These are phyloP conservation scores for Sisor rabdophorus DNA, from an alignment of 2,113 vertebrate species.

Conservation along the genomic window DNA sequence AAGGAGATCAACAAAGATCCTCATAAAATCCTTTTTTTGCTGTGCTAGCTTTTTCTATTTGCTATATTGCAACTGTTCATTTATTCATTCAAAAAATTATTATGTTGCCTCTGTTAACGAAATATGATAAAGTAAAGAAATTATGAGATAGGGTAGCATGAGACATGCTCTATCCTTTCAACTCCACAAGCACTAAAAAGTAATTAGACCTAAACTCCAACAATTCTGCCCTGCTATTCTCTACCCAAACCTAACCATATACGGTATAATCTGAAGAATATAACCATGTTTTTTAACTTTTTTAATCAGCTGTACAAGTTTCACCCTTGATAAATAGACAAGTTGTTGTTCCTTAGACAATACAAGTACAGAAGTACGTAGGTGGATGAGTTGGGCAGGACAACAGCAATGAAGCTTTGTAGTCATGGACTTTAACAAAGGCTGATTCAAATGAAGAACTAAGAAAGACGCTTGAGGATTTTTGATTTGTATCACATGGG, in stretches of 20 bases:
- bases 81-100: slow-evolving; percentile 11
- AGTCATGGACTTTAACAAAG: slow-evolving; percentile 13
- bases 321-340: slow-evolving; percentile 3
- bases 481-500: neutral
- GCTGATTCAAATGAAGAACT: slow-evolving; percentile 20
- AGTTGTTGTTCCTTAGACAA: slow-evolving; percentile 4
- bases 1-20: slow-evolving; percentile 19
- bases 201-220: slow-evolving; percentile 15
- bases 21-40: slow-evolving; percentile 20
- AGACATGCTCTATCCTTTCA: neutral
- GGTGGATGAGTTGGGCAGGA: slow-evolving; percentile 17
- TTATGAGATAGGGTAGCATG: slow-evolving; percentile 24
- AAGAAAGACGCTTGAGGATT: neutral
- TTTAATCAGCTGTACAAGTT: neutral
- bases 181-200: slow-evolving; percentile 21
- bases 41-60: neutral
- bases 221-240: neutral
- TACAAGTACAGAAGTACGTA: neutral
- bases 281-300: neutral
- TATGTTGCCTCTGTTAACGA: slow-evolving; percentile 5
- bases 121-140: slow-evolving; percentile 16
- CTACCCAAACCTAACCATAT: neutral
- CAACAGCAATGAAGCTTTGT: neutral
- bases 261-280: too few relatives aligned
- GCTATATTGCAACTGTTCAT: neutral